Evolutionary conservation across 2,797 vertebrate genomes (phyloP), one percentile per base, ranked within the genome.

Genomic region (Coreius guichenoti): DNA sequence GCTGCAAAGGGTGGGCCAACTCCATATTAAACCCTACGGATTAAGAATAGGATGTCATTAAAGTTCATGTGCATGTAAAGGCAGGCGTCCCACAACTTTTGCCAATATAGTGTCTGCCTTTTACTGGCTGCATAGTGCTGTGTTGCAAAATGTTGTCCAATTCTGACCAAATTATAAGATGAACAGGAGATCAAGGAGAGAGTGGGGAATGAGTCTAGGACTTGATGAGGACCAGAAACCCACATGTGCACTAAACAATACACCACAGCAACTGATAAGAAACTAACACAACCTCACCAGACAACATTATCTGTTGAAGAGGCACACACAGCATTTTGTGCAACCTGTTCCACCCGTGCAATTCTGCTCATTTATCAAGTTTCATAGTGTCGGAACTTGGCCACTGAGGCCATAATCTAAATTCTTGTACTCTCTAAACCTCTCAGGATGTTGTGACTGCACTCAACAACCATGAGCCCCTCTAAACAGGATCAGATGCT

Each of bases 371-470:
- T 73, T 73, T 29, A 73, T 73, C 70, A 73, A 4, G 5, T 54
- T 75, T 75, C 29, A 31, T 31, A 51, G 72, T 17, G 26, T 74
- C 73, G 33, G 43, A 33, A 33, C 45, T 3, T 73, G 14, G 17
- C 70, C 45, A 6, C 12, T 51, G 17, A 75, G 29, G 29, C 5
- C 73, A 51, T 49, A 16, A 33, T 75, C 29, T 12, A 51, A 74
- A 51, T 21, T 21, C 2, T 33, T 21, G 2, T 12, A 21, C 49
- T 26, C 21, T 39, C 31, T 56, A 23, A 54, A 58, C 31, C 3
- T 58, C 54, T 61, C 33, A 77, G 33, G 21, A 74, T 75, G 47
- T 21, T 75, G 72, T 33, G 72, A 51, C 33, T 54, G 49, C 16
- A 51, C 26, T 54, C 0, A 31, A 54, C 26, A 75, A 33, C 29